Evolutionary conservation across 2,888 invertebrate genomes (phyloP), one percentile per base, ranked within the genome.

Genomic region (Torymus auratus): DNA sequence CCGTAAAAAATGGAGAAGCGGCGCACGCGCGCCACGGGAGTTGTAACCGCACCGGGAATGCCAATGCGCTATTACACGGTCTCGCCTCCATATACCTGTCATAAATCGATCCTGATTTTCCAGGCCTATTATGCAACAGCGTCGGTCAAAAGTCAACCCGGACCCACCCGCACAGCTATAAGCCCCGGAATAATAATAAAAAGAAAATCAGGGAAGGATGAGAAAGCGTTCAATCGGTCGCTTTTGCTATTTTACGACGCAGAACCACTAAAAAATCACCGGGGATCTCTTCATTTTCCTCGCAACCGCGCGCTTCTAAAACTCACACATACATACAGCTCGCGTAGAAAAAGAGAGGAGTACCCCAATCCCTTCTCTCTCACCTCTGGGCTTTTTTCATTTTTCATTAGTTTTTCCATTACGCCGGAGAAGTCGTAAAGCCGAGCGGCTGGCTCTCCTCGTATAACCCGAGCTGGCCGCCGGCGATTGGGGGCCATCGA

Each of bases 351-450:
- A 60, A 62, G 10, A 28, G 15, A 13, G 23, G 3, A 56, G 0
- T 5, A 65, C 7, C 23, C 13, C 15, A 0, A 41, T 41, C 5
- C n/a, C 53, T 62, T 52, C 15, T 2, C 64, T 14, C 17, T 41
- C 23, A 61, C n/a, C 62, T 50, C 15, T 13, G 0, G 28, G 11
- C 53, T 69, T 72, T 80, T 76, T 70, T 72, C 78, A 73, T 70
- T 69, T 84, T 86, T 85, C 83, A 85, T 84, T 84, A 84, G 84
- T 84, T 85, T 85, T 85, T 84, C 85, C 83, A 84, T 84, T 83
- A 83, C 82, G 58, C 52, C 78, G 78, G 80, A 78, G 81, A 76
- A 81, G 83, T 84, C 84, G 83, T 85, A 85, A 85, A 85, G 83
- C 82, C 82, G 80, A 84, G 7, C 41, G 7, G 1, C 7, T 1